These are phyloP conservation scores for Lota lota DNA, from an alignment of 2,113 vertebrate genomes.

Conservation along the genomic window DNA sequence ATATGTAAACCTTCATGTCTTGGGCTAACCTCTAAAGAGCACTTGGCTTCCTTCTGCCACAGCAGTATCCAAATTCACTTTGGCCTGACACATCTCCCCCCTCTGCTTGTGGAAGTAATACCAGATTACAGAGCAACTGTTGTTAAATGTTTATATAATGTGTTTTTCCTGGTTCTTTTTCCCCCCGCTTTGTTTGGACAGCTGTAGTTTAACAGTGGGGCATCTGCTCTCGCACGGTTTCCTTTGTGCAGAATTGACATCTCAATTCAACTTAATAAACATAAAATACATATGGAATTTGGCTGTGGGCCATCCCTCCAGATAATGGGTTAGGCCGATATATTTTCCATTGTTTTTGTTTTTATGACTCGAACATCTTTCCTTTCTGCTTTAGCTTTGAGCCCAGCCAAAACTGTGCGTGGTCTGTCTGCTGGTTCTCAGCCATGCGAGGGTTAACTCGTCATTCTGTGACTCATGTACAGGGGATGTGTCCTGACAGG, in stretches of 20 bases:
- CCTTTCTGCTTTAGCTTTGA: conserved; percentile 3
- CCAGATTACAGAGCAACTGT: conserved; percentile 80
- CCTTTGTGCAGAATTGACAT: conserved; percentile 67
- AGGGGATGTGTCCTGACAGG: conserved; percentile 71
- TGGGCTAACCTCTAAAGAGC: conserved; percentile 58
- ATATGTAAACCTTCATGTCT: conserved; percentile 64
- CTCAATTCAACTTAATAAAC: conserved; percentile 71
- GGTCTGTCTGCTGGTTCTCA: conserved; percentile 22
- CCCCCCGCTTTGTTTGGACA: conserved; percentile 70
- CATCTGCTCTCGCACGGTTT: conserved; percentile 64
- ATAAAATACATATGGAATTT: conserved; percentile 54
- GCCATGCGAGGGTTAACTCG: conserved; percentile 61
- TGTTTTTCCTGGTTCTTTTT: conserved; percentile 71
- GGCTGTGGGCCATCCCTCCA: conserved; percentile 8
- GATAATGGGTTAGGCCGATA: not conserved
- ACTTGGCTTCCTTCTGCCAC: conserved; percentile 60
- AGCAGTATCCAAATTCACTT: conserved; percentile 67
- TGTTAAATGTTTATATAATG: conserved; percentile 80
- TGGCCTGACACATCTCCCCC: conserved; percentile 62
- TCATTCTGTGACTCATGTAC: conserved; percentile 65
- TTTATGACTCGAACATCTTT: not conserved
- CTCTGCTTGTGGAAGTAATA: conserved; percentile 76
- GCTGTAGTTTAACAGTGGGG: conserved; percentile 74
- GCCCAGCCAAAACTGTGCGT: conserved; percentile 26
- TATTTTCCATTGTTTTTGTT: conserved; percentile 12